A percentile compares a stretch with the other conserved stretches of the same genome.
Conservation (phyloP, 2,888 invertebrate species). For the Dyspetes luteomarginatus region DNA sequence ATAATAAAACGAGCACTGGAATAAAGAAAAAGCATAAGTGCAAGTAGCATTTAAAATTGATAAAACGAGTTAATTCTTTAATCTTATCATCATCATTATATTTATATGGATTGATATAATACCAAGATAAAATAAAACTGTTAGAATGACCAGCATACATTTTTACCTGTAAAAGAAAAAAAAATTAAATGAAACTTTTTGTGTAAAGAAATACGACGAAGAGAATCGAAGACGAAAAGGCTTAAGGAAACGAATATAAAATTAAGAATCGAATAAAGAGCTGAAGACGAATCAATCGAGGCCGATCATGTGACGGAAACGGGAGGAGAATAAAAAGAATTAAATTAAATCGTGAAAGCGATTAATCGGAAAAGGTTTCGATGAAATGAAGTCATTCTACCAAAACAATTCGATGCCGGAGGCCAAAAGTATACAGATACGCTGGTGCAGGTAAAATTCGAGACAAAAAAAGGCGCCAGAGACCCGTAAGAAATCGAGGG, state of each 20-base stretch:
- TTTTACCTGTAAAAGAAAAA: no score
- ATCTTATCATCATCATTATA: no score
- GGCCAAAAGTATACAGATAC: conserved; percentile 19
- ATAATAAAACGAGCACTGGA: no score
- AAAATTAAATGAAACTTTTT: no score
- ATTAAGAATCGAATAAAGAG: conserved; percentile 3
- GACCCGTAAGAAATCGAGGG: conserved; percentile 39
- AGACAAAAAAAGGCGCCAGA: conserved; percentile 23
- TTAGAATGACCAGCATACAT: no score
- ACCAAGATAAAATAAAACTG: no score
- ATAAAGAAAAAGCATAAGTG: no score
- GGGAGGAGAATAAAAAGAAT: conserved; percentile 58
- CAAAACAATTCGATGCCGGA: conserved; percentile 70
- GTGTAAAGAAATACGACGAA: no score
- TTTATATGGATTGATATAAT: no score
- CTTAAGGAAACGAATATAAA: neutral
- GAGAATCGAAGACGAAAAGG: no score
- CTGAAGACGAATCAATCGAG: conserved; percentile 67
- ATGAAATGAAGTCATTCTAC: conserved; percentile 71
- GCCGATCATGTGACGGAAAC: conserved; percentile 66
- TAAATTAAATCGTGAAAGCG: conserved; percentile 73
- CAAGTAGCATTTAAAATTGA: no score
- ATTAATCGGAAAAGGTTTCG: conserved; percentile 68
- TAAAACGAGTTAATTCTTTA: no score
- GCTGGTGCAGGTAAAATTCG: conserved; percentile 52